These are phyloP conservation scores for Capreolus pygargus DNA, from an alignment of 2,113 vertebrate species.

Conservation along the genomic window DNA sequence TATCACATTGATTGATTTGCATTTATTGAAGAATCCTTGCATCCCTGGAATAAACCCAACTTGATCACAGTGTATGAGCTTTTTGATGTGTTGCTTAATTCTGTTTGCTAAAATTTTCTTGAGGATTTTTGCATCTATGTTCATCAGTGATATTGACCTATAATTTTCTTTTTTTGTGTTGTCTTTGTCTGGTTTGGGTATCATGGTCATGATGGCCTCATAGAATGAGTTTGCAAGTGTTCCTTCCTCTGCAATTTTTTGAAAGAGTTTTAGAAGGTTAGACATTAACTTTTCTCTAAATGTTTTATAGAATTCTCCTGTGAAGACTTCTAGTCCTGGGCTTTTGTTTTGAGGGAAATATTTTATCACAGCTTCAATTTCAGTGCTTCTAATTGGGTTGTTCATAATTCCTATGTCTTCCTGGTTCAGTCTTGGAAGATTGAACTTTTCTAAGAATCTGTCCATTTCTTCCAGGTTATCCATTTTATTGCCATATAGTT, in stretches of 20 bases:
- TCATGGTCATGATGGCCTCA: background rate
- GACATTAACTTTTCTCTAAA: background rate
- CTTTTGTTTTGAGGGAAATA: background rate
- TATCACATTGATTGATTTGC: background rate
- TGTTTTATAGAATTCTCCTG: background rate
- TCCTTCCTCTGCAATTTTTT: background rate
- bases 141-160: background rate
- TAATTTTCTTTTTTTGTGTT: background rate
- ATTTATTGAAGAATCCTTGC: background rate
- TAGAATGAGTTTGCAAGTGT: background rate
- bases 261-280: background rate
- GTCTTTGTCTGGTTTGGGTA: background rate
- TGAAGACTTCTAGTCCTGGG: background rate
- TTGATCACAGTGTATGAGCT: background rate
- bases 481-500: background rate
- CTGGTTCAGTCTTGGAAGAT: background rate
- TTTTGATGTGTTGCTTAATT: background rate
- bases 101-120: background rate
- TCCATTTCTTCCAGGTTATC: background rate
- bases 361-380: background rate
- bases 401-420: background rate
- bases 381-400: background rate
- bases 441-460: background rate
- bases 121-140: background rate
- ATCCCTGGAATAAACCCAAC: background rate